Conservation (phyloP, 2,113 vertebrate genomes). For the Stigmatopora argus region DNA sequence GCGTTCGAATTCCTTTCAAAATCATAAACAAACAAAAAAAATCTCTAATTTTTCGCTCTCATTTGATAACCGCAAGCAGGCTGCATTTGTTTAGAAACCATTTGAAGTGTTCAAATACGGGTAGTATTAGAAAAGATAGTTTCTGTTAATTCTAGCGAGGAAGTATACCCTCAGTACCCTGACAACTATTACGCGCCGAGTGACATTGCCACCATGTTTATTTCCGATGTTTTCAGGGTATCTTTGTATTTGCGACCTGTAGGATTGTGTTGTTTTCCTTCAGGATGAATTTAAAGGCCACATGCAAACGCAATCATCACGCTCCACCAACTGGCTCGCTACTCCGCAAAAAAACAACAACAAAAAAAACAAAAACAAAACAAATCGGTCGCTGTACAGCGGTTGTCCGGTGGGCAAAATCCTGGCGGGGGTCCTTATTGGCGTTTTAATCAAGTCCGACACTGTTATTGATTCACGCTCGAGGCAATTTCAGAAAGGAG, state of each 20-base stretch:
- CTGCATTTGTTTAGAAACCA: too few species aligned
- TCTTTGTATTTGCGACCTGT: background rate
- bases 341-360: slow-evolving; percentile 13
- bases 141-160: background rate
- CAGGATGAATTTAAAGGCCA: background rate
- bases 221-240: background rate
- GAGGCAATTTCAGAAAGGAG: slow-evolving; percentile 62
- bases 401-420: slow-evolving; percentile 27
- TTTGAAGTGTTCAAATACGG: background rate
- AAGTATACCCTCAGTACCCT: background rate
- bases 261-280: slow-evolving; percentile 6
- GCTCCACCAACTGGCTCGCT: slow-evolving; percentile 12
- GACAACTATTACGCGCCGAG: background rate
- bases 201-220: background rate
- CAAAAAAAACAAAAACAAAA: slow-evolving; percentile 22
- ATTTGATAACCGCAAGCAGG: too few species aligned
- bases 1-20: too few species aligned
- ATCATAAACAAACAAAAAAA: too few species aligned
- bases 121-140: background rate
- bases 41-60: too few species aligned
- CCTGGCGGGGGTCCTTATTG: slow-evolving; percentile 55
- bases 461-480: slow-evolving; percentile 61
- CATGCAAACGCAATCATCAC: slow-evolving; percentile 11
- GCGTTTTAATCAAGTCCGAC: slow-evolving; percentile 66
- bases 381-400: slow-evolving; percentile 18